Percentiles rank a stretch among this genome's conserved stretches.
Conservation (phyloP, 2,888 invertebrate species). For the Chrysina gloriosa region DNA sequence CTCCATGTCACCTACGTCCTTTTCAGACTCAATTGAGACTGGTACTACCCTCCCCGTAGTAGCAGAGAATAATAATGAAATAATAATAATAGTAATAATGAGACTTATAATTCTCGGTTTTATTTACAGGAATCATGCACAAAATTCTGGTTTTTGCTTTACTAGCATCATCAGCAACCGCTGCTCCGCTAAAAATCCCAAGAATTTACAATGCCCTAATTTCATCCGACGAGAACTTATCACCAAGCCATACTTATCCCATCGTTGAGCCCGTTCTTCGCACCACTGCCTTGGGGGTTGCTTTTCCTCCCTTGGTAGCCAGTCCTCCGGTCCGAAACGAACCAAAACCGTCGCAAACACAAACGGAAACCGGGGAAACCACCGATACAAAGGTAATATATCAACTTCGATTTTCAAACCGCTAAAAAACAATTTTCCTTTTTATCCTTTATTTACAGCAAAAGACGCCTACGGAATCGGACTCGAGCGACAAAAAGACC, state of each 20-base stretch:
- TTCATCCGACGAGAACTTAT: conserved; percentile 80
- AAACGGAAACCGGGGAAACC: conserved; percentile 22
- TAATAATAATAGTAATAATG: no score
- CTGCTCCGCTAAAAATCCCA: conserved; percentile 73
- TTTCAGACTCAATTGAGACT: no score
- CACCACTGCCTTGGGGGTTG: conserved; percentile 69
- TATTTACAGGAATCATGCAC: conserved; percentile 48
- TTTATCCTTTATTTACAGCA: conserved; percentile 40
- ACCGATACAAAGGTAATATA: conserved; percentile 39
- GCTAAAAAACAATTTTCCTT: neutral
- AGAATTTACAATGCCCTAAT: conserved; percentile 85
- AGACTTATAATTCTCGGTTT: neutral
- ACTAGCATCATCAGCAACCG: conserved; percentile 56
- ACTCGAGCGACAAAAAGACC: conserved; percentile 25
- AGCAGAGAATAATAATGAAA: no score
- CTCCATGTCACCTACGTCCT: no score
- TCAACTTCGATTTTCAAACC: neutral
- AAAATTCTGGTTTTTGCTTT: conserved; percentile 49
- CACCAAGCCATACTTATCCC: conserved; percentile 80
- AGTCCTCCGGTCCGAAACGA: conserved; percentile 36
- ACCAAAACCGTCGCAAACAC: neutral
- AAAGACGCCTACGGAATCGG: conserved; percentile 28
- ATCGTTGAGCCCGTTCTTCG: conserved; percentile 79
- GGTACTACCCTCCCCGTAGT: no score
- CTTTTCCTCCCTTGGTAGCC: conserved; percentile 56